Evolutionary conservation across 2,113 vertebrate species (phyloP).

Genomic region (Ictidomys tridecemlineatus): DNA sequence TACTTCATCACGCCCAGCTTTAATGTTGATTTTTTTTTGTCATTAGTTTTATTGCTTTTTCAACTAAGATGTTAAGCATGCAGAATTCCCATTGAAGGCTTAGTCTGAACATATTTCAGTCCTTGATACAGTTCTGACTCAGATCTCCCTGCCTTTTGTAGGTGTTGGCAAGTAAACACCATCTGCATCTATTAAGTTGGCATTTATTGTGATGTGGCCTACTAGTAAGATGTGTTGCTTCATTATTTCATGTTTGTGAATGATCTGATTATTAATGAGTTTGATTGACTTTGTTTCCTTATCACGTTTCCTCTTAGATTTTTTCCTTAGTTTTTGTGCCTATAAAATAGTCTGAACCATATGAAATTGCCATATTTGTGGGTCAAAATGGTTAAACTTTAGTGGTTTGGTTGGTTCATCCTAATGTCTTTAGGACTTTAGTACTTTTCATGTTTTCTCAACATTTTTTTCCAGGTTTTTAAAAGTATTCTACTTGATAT

Average conservation of each 20-base stretch:
- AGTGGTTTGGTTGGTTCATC: neutral
- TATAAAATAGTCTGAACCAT: neutral
- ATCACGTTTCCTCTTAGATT: neutral
- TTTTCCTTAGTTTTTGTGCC: neutral
- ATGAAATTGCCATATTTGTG: neutral
- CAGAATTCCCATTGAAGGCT: neutral
- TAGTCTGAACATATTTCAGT: neutral
- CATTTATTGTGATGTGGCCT: neutral
- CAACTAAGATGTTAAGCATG: neutral
- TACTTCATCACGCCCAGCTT: neutral
- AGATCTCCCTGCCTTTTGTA: neutral
- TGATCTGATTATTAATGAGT: neutral
- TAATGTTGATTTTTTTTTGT: neutral
- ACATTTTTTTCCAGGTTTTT: neutral
- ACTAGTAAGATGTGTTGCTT: neutral
- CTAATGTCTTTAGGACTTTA: neutral
- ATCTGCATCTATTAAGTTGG: neutral
- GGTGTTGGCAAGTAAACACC: neutral
- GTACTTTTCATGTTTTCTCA: neutral
- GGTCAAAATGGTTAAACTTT: neutral
- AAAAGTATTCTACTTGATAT: neutral
- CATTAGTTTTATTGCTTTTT: neutral
- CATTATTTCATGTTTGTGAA: neutral
- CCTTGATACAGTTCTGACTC: neutral
- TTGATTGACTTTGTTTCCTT: neutral